Conservation (phyloP, 2,113 vertebrate species). For the Lophius piscatorius region DNA sequence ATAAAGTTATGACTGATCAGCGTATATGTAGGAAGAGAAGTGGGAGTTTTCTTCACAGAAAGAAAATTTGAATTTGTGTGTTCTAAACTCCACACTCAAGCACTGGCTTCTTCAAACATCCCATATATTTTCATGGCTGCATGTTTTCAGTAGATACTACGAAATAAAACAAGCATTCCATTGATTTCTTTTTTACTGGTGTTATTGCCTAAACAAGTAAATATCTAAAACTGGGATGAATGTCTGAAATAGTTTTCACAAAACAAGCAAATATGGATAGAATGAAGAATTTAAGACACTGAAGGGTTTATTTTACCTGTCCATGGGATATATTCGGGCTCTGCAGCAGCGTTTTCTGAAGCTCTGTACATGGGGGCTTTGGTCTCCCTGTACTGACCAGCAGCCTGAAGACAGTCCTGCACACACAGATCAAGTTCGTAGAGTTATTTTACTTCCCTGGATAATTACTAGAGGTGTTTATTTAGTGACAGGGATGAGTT, state of each 20-base stretch:
- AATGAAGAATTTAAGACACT: background rate
- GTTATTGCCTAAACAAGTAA: too few species aligned
- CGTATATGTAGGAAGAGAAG: too few species aligned
- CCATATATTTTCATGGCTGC: too few species aligned
- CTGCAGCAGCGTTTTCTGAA: slow-evolving; percentile 77
- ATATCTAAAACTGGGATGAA: too few species aligned
- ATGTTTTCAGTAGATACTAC: too few species aligned
- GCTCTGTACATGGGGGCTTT: slow-evolving; percentile 86
- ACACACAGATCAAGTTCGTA: slow-evolving; percentile 12
- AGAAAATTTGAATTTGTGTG: too few species aligned
- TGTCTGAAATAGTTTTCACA: background rate
- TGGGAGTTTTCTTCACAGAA: too few species aligned
- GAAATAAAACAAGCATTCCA: too few species aligned
- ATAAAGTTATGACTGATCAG: too few species aligned
- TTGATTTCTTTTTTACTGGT: too few species aligned
- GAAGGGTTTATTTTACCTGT: slow-evolving; percentile 81
- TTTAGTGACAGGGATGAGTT: background rate
- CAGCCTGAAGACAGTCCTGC: slow-evolving; percentile 92
- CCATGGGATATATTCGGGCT: slow-evolving; percentile 94
- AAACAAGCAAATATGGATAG: background rate
- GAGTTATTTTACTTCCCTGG: background rate
- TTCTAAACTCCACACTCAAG: too few species aligned
- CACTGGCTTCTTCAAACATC: too few species aligned
- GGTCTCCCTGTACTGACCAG: slow-evolving; percentile 88
- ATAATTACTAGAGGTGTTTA: background rate